Conservation (phyloP, 2,888 invertebrate species). For the Oxyteleia sp. region DNA sequence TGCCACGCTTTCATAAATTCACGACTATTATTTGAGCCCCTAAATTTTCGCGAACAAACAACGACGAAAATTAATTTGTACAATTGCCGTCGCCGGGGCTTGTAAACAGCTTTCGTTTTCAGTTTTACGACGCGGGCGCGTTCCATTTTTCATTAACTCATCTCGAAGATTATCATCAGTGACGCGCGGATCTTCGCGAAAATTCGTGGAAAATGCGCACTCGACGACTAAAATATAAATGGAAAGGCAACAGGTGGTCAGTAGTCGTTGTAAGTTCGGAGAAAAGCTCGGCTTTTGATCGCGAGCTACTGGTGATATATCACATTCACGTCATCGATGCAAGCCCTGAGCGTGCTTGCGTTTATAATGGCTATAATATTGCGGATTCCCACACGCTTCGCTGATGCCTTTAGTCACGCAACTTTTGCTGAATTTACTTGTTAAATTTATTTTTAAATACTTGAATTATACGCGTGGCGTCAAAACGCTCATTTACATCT, state of each 20-base stretch:
- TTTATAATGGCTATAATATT: slow-evolving; percentile 82
- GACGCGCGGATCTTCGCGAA: slow-evolving; percentile 61
- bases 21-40: slow-evolving; percentile 9
- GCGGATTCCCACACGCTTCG: slow-evolving; percentile 69
- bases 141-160: slow-evolving; percentile 57
- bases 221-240: slow-evolving; percentile 84
- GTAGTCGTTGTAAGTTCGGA: slow-evolving; percentile 82
- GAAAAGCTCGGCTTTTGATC: slow-evolving; percentile 82
- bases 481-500: slow-evolving; percentile 46
- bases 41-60: slow-evolving; percentile 22
- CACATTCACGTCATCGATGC: slow-evolving; percentile 86
- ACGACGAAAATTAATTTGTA: slow-evolving; percentile 38
- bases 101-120: slow-evolving; percentile 35
- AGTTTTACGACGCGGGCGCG: slow-evolving; percentile 25
- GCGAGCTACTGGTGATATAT: slow-evolving; percentile 81
- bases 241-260: slow-evolving; percentile 87
- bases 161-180: slow-evolving; percentile 64
- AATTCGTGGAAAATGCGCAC: slow-evolving; percentile 62
- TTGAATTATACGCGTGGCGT: slow-evolving; percentile 41
- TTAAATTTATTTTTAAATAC: slow-evolving; percentile 63
- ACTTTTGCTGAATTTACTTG: slow-evolving; percentile 65
- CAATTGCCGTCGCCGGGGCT: background rate
- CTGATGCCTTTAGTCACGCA: slow-evolving; percentile 71
- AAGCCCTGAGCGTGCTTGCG: slow-evolving; percentile 84
- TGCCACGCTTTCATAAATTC: slow-evolving; percentile 42